phyloP scores from a whole-genome alignment of 2,888 invertebrate species.

The Agrotis clavis region DNA sequence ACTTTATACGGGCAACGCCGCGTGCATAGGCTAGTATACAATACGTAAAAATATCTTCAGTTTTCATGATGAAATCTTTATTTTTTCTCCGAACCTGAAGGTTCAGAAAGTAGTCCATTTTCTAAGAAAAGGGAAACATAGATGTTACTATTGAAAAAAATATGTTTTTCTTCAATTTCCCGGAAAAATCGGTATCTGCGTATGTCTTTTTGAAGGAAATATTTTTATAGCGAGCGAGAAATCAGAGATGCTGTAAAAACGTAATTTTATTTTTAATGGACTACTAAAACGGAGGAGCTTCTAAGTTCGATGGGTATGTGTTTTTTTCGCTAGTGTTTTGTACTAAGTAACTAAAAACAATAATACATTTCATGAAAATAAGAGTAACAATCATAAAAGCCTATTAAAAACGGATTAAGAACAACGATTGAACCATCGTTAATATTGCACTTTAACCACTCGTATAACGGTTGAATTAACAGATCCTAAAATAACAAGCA shows the following conservation, averaged over 20 bases:
- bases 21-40: no score
- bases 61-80: not conserved
- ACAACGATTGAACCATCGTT: not conserved
- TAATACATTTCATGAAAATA: not conserved
- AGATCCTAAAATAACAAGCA: slow-evolving; percentile 22
- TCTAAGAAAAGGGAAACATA: slow-evolving; percentile 15
- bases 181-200: not conserved
- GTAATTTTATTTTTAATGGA: not conserved
- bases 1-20: no score
- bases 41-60: no score
- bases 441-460: slow-evolving; percentile 23
- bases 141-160: slow-evolving; percentile 5
- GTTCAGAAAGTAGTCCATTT: slow-evolving; percentile 2
- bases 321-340: not conserved
- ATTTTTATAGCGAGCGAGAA: not conserved
- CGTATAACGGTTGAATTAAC: not conserved
- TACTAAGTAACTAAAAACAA: not conserved
- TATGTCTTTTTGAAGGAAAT: not conserved
- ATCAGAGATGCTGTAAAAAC: not conserved
- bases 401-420: slow-evolving; percentile 20
- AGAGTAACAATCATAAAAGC: not conserved
- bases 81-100: not conserved
- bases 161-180: slow-evolving; percentile 24
- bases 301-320: no score
- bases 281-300: no score